Conservation (phyloP, 2,888 invertebrate genomes). For the Chalcis sispes region DNA sequence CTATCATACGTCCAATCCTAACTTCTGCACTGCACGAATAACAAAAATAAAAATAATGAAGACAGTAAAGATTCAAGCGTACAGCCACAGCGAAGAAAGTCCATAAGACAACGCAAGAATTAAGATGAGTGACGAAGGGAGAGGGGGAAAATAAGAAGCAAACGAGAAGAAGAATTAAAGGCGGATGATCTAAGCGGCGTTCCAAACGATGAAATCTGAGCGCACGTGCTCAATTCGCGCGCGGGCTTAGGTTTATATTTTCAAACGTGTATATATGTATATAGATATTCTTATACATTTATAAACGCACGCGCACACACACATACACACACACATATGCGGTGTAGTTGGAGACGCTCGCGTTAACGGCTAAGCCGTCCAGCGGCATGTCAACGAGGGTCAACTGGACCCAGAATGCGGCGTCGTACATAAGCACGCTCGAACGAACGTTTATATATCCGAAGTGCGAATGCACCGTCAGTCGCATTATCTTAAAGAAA, state of each 20-base stretch:
- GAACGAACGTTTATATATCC: too few species aligned
- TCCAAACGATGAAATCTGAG: slow-evolving; percentile 72
- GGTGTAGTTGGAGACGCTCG: background rate
- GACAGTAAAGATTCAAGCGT: background rate
- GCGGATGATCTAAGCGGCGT: slow-evolving; percentile 72
- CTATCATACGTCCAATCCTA: background rate
- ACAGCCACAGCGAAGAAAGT: background rate
- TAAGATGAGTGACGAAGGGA: too few species aligned
- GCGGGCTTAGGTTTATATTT: slow-evolving; percentile 74
- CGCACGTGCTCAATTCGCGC: slow-evolving; percentile 73
- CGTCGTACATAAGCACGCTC: too few species aligned
- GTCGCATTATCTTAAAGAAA: background rate
- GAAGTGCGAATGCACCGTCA: slow-evolving; percentile 68
- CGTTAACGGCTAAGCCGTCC: slow-evolving; percentile 16
- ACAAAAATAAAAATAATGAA: background rate
- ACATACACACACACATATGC: background rate
- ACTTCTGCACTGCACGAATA: background rate
- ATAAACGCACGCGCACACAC: background rate
- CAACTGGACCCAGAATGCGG: slow-evolving; percentile 76
- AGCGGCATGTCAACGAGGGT: slow-evolving; percentile 75
- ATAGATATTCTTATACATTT: background rate
- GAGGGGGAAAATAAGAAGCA: background rate
- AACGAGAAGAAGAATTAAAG: slow-evolving; percentile 58
- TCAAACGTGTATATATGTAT: slow-evolving; percentile 69
- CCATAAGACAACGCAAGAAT: slow-evolving; percentile 39